Conservation (phyloP, 2,888 invertebrate genomes). For the Lysandra coridon region DNA sequence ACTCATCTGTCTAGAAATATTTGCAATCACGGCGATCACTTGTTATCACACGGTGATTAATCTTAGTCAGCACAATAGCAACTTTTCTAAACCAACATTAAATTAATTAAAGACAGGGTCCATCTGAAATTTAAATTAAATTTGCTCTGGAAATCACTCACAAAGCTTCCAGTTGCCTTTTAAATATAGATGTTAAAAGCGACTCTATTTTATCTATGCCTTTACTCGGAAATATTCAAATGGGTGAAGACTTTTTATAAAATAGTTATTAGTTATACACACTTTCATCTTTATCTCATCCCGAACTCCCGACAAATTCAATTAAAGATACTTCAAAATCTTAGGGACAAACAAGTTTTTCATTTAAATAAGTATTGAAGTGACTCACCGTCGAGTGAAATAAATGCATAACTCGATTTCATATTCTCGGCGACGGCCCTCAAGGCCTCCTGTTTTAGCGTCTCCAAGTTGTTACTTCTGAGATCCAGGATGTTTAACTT, state of each 20-base stretch:
- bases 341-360: slow-evolving; percentile 14
- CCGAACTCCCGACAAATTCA: not conserved
- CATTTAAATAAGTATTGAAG: not conserved
- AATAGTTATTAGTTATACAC: not conserved
- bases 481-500: slow-evolving; percentile 88
- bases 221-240: not conserved
- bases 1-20: not conserved
- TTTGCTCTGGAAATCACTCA: slow-evolving; percentile 11
- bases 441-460: slow-evolving; percentile 86
- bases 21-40: not conserved
- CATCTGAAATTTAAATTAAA: slow-evolving; percentile 29
- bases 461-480: slow-evolving; percentile 87
- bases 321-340: not conserved
- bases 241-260: not conserved
- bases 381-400: slow-evolving; percentile 88
- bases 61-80: slow-evolving; percentile 25
- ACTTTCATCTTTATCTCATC: not conserved
- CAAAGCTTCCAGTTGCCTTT: slow-evolving; percentile 5
- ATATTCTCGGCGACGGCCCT: slow-evolving; percentile 86
- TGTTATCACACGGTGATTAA: not conserved
- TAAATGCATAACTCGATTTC: slow-evolving; percentile 85
- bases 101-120: slow-evolving; percentile 27
- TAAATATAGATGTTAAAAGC: slow-evolving; percentile 2
- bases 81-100: slow-evolving; percentile 24
- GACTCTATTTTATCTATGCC: not conserved